Evolutionary conservation across 2,113 vertebrate genomes (phyloP), one percentile per base, ranked within the genome.

Genomic region (Semicossyphus pulcher): DNA sequence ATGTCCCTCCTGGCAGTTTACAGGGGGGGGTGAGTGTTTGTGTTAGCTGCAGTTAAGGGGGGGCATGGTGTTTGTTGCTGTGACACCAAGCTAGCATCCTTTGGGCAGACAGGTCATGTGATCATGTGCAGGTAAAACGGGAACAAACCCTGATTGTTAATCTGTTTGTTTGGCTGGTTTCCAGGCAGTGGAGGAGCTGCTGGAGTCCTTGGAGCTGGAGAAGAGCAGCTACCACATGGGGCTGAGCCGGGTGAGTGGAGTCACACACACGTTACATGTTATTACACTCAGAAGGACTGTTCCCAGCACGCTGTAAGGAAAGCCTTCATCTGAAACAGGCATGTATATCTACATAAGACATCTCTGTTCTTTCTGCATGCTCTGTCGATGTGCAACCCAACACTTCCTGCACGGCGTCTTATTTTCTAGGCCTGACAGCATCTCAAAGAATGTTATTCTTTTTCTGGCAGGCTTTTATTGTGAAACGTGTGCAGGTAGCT

Each of bases 171-270:
- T n/a, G 83, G 59, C 26, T 87, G 1, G 2, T 76, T 74, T 86
- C n/a, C 78, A 99, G 97, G 97, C 97, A 0, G 97, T 96, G 75
- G 95, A 99, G 75, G 97, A 99, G 78, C 91, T 99, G 25, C 90
- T 99, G 89, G 96, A 97, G 76, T 97, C 96, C 0, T 76, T 99
- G 94, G 97, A 99, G 63, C 92, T 99, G 84, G 98, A 99, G 92
- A 97, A 96, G 88, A 99, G 96, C 93, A 97, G 92, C 88, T 96
- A 94, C 85, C 95, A 97, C 91, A 95, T 98, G 95, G 97, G 98
- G 7, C 85, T 99, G 56, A 99, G 98, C 90, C 92, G 95, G 94
- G 98, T 98, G 91, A 79, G 95, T 90, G 28, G 2, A 58, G n/a
- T 64, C 25, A 37, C 29, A 52, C 12, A 18, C 18, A 29, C 14